phyloP scores from a whole-genome alignment of 2,888 invertebrate genomes.

The Apamea epomidion region DNA sequence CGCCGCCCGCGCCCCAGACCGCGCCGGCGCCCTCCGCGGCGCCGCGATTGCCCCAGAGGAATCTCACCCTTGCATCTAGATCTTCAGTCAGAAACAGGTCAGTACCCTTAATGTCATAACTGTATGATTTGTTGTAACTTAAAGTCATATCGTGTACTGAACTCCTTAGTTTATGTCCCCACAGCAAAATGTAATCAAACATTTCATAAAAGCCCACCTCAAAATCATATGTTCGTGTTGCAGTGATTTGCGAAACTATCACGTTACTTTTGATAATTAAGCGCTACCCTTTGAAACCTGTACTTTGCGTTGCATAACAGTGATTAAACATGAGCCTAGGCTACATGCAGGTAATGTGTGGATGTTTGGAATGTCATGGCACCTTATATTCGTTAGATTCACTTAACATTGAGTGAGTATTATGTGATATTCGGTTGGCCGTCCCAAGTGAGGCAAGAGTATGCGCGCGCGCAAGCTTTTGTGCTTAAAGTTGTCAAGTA shows the following conservation, averaged over 20 bases:
- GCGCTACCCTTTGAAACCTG: slow-evolving; percentile 22
- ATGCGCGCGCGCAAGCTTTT: slow-evolving; percentile 71
- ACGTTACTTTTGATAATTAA: slow-evolving; percentile 20
- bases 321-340: slow-evolving; percentile 14
- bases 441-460: slow-evolving; percentile 71
- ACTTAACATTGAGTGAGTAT: slow-evolving; percentile 64
- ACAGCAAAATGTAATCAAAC: neutral
- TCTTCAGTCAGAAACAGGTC: slow-evolving; percentile 88
- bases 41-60: slow-evolving; percentile 86
- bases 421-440: slow-evolving; percentile 60
- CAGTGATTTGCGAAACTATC: slow-evolving; percentile 41
- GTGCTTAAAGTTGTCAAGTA: slow-evolving; percentile 78
- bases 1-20: slow-evolving; percentile 85
- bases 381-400: slow-evolving; percentile 48
- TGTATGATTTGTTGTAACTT: slow-evolving; percentile 4
- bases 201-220: neutral
- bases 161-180: neutral
- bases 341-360: slow-evolving; percentile 21
- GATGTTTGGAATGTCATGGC: slow-evolving; percentile 40
- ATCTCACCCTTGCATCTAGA: slow-evolving; percentile 86
- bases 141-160: neutral
- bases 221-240: slow-evolving; percentile 29
- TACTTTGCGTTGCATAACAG: slow-evolving; percentile 30
- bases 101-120: slow-evolving; percentile 66
- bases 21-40: slow-evolving; percentile 91